Evolutionary conservation across 2,797 vertebrate genomes (phyloP), one percentile per base, ranked within the genome.

Genomic region (Enteromius radiatus): DNA sequence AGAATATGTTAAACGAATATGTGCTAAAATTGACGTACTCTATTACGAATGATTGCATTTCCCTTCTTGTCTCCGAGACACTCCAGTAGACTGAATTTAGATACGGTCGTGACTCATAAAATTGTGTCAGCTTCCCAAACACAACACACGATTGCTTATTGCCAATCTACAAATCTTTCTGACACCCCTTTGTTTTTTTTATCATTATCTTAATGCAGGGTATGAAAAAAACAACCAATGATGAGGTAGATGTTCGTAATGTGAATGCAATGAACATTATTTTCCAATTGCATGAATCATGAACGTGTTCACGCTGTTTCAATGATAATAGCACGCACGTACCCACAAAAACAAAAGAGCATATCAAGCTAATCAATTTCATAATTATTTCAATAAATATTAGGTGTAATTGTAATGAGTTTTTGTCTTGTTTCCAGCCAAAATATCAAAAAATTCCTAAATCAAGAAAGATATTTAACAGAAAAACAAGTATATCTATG

Each of bases 1-100:
- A 75, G 45, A 82, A 52, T 73, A 79, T 75, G 61, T 52, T 59
- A 74, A 81, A 78, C 33, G 68, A 78, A 65, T 33, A 36, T 12
- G 23, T 45, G 23, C 74, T 68, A 28, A 71, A 74, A 67, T 26
- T 41, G 9, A 82, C 69, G 17, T 56, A 76, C 47, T 74, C 26
- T 65, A 75, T 28, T 47, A 70, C 19, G 41, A 64, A 56, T 69
- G 14, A 26, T 17, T 67, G 47, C 17, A 52, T 59, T 31, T 63
- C 59, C 59, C 59, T 31, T 71, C 5, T 47, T 71, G 23, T 17
- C 52, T 64, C 79, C 6, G 1, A 23, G 64, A 49, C 17, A 80
- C 49, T 36, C 3, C 38, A 17, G 54, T 61, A 63, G 28, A 65
- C 41, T 26, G 28, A 56, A 38, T 69, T 69, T 12, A 67, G 33